phyloP scores from a whole-genome alignment of 2,113 vertebrate species.

The Leucopsar rothschildi region DNA sequence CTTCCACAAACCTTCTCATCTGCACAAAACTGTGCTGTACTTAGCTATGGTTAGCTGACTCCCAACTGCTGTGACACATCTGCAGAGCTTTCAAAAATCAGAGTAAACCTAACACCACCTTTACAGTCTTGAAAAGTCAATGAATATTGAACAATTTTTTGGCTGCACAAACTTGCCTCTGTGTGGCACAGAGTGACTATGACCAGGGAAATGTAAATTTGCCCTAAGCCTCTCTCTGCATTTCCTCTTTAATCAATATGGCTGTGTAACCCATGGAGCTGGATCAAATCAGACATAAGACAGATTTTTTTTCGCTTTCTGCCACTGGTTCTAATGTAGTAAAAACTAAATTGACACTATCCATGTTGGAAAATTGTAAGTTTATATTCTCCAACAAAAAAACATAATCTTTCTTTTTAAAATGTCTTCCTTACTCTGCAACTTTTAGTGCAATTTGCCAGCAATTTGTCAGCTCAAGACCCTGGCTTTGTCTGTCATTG shows the following conservation, averaged over 20 bases:
- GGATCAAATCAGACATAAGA: neutral
- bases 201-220: neutral
- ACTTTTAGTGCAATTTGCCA: neutral
- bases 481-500: neutral
- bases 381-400: neutral
- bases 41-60: accelerated
- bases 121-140: neutral
- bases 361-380: neutral
- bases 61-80: neutral
- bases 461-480: neutral
- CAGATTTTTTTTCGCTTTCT: neutral
- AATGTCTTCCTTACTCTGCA: neutral
- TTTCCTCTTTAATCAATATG: neutral
- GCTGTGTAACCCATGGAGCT: neutral
- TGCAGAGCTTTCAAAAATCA: neutral
- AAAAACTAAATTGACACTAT: neutral
- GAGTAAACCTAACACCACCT: neutral
- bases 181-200: neutral
- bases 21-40: neutral
- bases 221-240: neutral
- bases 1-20: neutral
- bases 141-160: neutral
- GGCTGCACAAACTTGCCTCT: neutral
- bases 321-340: neutral
- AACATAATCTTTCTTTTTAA: neutral